Evolutionary conservation across 2,113 vertebrate genomes (phyloP), one percentile per base, ranked within the genome.

Genomic region (Mormoops blainvillei): DNA sequence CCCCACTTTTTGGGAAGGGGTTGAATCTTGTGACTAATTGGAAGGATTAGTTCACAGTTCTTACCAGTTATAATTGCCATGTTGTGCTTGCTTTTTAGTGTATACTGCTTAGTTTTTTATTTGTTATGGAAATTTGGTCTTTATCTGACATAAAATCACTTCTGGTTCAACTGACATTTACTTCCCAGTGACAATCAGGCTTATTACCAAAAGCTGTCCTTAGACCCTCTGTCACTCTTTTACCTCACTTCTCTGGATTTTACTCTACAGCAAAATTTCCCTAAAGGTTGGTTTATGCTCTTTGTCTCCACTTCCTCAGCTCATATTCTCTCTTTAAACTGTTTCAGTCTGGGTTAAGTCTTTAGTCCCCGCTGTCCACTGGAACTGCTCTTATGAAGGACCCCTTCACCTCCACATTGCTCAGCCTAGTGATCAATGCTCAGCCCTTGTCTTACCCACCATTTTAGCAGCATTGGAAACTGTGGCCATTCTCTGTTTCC

Each of bases 91-190:
- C 45, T 93, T 94, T 83, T 68, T 94, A 52, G 31, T 71, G 48
- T 70, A 48, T 22, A 73, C 7, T 87, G 26, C 14, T 90, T 24
- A 86, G 70, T 13, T 41, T 96, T 93, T 83, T 73, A 73, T 86
- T 94, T 94, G n/a, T 84, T 88, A 78, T 92, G 85, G 41, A 67
- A 65, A 77, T 86, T 65, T 52, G 61, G 58, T 87, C 61, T 92
- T 71, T 94, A 71, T 76, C 26, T 89, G 80, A 94, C 36, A 88
- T 91, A 56, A 96, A 97, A 84, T 76, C 28, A 68, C 50, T 91
- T 86, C 50, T 85, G 19, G 31, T 94, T 86, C 63, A 91, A n/a
- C 58, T 81, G 91, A 63, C 65, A 86, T 96, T 95, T 84, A 80
- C 56, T 81, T 94, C 58, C 78, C 24, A 65, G 28, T 63, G 65